Conservation (phyloP, 2,888 invertebrate species). For the Drosophila mimetica region DNA sequence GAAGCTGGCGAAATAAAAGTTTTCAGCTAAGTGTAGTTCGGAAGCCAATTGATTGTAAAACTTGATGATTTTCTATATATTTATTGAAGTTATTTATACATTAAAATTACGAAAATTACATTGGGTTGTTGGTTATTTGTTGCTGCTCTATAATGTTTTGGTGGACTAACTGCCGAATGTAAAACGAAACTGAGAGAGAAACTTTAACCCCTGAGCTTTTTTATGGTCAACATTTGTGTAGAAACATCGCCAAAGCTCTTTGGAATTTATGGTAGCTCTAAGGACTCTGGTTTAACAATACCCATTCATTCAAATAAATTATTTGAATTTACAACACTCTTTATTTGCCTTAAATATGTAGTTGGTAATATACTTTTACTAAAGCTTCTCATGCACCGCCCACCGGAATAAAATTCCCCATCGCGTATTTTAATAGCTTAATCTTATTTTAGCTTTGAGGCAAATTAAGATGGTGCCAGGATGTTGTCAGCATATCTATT, state of each 20-base stretch:
- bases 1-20: background rate
- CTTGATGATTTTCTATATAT: too few relatives aligned
- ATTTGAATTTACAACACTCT: conserved; percentile 2
- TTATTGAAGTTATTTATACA: too few relatives aligned
- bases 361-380: background rate
- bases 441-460: conserved; percentile 3
- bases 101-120: too few relatives aligned
- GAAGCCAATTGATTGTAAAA: too few relatives aligned
- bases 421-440: conserved; percentile 14
- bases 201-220: background rate
- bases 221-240: conserved; percentile 24
- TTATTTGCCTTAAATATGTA: conserved; percentile 4
- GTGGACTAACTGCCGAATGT: background rate
- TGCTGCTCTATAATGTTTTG: background rate
- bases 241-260: conserved; percentile 8
- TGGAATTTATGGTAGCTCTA: conserved; percentile 1
- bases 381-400: background rate
- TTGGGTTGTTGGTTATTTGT: background rate
- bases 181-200: background rate
- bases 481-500: conserved; percentile 10
- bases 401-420: background rate
- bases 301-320: conserved; percentile 15
- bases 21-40: background rate
- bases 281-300: background rate
- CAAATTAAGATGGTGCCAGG: conserved; percentile 16